Percentiles rank a stretch among this genome's conserved stretches.
phyloP scores from a whole-genome alignment of 2,113 vertebrate species.

The Podarcis raffonei region DNA sequence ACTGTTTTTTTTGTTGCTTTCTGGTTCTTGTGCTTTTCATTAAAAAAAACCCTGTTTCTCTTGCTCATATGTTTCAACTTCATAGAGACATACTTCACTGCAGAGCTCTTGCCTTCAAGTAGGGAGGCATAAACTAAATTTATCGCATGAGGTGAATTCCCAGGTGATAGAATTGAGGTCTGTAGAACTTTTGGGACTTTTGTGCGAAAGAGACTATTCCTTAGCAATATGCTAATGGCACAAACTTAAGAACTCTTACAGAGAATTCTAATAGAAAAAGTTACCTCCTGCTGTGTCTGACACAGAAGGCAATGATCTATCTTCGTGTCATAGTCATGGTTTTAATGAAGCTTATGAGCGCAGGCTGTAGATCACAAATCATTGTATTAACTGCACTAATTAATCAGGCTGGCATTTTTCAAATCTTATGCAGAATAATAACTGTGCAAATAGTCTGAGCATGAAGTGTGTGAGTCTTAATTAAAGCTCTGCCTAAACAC shows the following conservation, averaged over 20 bases:
- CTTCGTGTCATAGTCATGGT: constrained; percentile 24
- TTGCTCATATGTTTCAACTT: background rate
- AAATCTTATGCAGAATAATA: constrained; percentile 46
- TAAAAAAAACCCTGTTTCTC: too few species aligned
- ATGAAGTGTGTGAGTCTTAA: constrained; percentile 41
- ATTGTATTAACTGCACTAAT: constrained; percentile 58
- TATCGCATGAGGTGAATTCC: background rate
- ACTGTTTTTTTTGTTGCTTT: background rate
- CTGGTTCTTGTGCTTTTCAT: background rate
- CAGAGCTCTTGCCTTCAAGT: background rate
- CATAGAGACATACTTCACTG: background rate
- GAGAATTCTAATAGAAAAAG: constrained; percentile 5
- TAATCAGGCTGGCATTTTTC: constrained; percentile 57
- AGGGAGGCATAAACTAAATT: too few species aligned
- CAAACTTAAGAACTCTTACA: background rate
- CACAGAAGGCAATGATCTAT: constrained; percentile 46
- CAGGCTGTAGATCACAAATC: constrained; percentile 55
- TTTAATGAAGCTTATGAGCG: constrained; percentile 47
- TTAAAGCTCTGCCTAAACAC: constrained; percentile 22
- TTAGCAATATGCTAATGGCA: background rate
- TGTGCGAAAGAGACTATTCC: background rate
- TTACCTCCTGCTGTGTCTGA: constrained; percentile 4
- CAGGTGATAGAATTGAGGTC: background rate
- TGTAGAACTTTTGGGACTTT: background rate
- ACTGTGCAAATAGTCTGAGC: constrained; percentile 30